Evolutionary conservation across 2,888 invertebrate species (phyloP).

Genomic region (Limenitis camilla): DNA sequence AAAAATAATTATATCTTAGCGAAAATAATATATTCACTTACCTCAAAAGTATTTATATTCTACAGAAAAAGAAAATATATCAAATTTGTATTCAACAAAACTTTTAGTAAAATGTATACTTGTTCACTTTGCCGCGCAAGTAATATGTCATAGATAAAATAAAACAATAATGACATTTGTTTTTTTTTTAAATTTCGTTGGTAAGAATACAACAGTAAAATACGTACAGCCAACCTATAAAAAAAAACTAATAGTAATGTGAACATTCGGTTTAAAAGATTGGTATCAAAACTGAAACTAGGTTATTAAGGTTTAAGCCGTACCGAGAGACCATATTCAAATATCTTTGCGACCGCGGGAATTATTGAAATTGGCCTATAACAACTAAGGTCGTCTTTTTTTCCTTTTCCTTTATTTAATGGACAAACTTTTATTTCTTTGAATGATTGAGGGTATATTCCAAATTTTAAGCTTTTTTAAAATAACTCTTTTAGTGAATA

Average conservation of each 20-base stretch:
- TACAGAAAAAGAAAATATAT: conserved; percentile 31
- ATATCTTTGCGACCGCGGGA: no score
- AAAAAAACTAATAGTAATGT: conserved; percentile 30
- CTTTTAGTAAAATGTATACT: conserved; percentile 30
- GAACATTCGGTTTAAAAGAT: conserved; percentile 26
- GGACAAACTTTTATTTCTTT: no score
- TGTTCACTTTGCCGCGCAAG: conserved; percentile 23
- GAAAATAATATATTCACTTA: conserved; percentile 33
- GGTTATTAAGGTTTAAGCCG: conserved; percentile 27
- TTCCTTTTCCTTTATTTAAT: no score
- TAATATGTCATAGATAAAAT: conserved; percentile 26
- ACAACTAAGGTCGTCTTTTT: no score
- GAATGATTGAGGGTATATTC: no score
- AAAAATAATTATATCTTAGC: conserved; percentile 31
- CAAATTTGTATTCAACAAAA: conserved; percentile 31
- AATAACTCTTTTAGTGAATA: no score
- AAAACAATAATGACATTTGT: conserved; percentile 25
- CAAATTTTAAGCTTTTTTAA: no score
- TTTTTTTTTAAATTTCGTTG: conserved; percentile 28
- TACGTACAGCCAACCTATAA: conserved; percentile 29
- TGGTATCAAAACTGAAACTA: conserved; percentile 28
- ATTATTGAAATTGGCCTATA: no score
- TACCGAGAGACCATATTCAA: no score
- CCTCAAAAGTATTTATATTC: conserved; percentile 29
- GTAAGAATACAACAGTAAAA: conserved; percentile 29